Conservation (phyloP, 2,888 invertebrate species). For the Drosophila maculinotata region DNA sequence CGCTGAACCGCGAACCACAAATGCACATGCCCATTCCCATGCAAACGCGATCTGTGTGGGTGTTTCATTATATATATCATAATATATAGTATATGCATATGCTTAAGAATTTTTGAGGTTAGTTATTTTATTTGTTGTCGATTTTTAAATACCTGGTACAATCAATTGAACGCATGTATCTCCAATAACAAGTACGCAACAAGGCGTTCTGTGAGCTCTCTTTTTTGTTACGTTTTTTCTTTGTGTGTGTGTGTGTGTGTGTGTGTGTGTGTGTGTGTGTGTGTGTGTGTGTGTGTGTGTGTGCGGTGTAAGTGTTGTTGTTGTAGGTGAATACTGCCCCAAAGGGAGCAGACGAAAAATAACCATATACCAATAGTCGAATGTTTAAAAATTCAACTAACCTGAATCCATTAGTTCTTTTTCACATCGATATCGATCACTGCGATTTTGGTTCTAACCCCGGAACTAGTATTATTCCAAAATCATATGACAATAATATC, state of each 20-base stretch:
- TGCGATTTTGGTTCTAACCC: slow-evolving; percentile 11
- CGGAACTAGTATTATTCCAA: slow-evolving; percentile 10
- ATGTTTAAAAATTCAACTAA: slow-evolving; percentile 42
- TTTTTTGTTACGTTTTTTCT: slow-evolving; percentile 15
- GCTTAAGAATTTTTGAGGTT: slow-evolving; percentile 40
- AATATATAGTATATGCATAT: slow-evolving; percentile 40
- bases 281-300: slow-evolving; percentile 7
- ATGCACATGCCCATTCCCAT: slow-evolving; percentile 60
- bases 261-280: slow-evolving; percentile 15
- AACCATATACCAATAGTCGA: slow-evolving; percentile 42
- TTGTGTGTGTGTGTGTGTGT: slow-evolving; percentile 9
- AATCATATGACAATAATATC: slow-evolving; percentile 1
- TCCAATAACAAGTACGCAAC: slow-evolving; percentile 53
- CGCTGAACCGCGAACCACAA: slow-evolving; percentile 38
- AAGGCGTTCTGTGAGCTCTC: slow-evolving; percentile 37
- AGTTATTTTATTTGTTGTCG: slow-evolving; percentile 47
- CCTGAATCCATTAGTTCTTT: slow-evolving; percentile 38
- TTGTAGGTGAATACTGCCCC: slow-evolving; percentile 12
- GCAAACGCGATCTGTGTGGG: slow-evolving; percentile 49
- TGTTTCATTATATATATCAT: slow-evolving; percentile 27
- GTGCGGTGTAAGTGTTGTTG: slow-evolving; percentile 3
- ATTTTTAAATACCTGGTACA: slow-evolving; percentile 58
- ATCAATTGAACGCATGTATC: slow-evolving; percentile 60
- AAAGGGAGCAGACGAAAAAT: slow-evolving; percentile 7
- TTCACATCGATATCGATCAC: slow-evolving; percentile 19